phyloP scores from a whole-genome alignment of 2,888 invertebrate species.

The Hemaris fuciformis region DNA sequence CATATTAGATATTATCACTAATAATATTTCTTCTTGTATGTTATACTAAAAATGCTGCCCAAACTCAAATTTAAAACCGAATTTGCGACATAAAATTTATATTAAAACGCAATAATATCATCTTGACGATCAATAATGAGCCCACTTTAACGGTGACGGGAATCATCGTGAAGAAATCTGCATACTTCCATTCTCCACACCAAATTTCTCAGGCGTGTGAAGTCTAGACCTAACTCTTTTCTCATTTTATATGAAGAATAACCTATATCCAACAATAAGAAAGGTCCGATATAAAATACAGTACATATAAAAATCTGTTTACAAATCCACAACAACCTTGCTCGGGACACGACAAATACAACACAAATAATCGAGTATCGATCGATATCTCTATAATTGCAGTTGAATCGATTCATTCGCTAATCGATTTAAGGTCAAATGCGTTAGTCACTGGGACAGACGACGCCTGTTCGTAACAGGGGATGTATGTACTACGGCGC shows the following conservation, averaged over 20 bases:
- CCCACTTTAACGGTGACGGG: no score
- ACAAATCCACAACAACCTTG: not conserved
- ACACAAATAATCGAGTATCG: slow-evolving; percentile 16
- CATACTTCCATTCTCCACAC: no score
- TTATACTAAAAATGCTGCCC: not conserved
- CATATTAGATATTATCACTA: not conserved
- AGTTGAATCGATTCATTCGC: slow-evolving; percentile 24
- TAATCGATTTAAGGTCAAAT: slow-evolving; percentile 30
- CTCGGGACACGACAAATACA: not conserved
- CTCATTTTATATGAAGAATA: no score
- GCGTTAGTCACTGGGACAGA: slow-evolving; percentile 24
- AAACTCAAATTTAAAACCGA: not conserved
- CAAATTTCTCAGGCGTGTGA: no score
- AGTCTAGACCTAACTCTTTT: no score
- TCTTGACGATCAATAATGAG: no score
- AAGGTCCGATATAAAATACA: no score
- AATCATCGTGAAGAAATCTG: no score
- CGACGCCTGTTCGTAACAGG: not conserved
- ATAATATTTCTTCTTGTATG: no score
- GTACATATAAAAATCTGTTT: not conserved
- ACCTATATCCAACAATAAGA: no score
- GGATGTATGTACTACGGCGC: not conserved
- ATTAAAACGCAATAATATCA: no score
- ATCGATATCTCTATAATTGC: slow-evolving; percentile 42
- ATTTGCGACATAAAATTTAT: no score